Evolutionary conservation across 2,113 vertebrate species (phyloP).

Genomic region (Gadus macrocephalus): DNA sequence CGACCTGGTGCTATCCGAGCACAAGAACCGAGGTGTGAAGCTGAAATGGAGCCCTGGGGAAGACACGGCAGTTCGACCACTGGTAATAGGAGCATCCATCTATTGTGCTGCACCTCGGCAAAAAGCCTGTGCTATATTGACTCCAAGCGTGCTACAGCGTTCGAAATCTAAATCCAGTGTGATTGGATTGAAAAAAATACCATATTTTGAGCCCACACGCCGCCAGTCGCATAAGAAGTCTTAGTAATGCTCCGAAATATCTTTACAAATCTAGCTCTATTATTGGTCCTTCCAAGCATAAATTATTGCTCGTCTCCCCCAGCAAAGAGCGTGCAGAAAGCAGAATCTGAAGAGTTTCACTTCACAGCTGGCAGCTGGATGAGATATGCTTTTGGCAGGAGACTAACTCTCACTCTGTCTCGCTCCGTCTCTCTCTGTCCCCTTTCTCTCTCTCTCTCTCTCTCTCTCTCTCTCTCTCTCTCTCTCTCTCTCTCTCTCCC

Average conservation of each 20-base stretch:
- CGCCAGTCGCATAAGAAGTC: constrained; percentile 17
- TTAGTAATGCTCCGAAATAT: constrained; percentile 26
- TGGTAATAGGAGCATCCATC: constrained; percentile 68
- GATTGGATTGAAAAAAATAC: background rate
- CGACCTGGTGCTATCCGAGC: constrained; percentile 80
- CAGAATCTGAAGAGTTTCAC: constrained; percentile 30
- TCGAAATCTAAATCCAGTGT: background rate
- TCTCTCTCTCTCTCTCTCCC: background rate
- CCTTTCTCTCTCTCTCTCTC: background rate
- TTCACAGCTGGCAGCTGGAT: constrained; percentile 46
- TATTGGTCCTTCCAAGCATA: constrained; percentile 45
- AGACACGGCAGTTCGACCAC: constrained; percentile 83
- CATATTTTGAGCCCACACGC: background rate
- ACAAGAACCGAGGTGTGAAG: constrained; percentile 78
- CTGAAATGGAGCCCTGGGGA: constrained; percentile 86
- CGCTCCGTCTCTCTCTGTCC: background rate
- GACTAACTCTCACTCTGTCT: background rate
- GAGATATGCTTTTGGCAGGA: constrained; percentile 38
- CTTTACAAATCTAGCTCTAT: constrained; percentile 33
- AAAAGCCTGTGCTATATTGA: background rate
- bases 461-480: background rate
- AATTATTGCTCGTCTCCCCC: constrained; percentile 37
- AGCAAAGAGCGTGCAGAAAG: constrained; percentile 29
- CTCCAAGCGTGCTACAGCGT: background rate
- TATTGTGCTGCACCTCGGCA: constrained; percentile 3